Base-by-base conservation (phyloP, 2,113 vertebrate species). In the Gopherus flavomarginatus region DNA sequence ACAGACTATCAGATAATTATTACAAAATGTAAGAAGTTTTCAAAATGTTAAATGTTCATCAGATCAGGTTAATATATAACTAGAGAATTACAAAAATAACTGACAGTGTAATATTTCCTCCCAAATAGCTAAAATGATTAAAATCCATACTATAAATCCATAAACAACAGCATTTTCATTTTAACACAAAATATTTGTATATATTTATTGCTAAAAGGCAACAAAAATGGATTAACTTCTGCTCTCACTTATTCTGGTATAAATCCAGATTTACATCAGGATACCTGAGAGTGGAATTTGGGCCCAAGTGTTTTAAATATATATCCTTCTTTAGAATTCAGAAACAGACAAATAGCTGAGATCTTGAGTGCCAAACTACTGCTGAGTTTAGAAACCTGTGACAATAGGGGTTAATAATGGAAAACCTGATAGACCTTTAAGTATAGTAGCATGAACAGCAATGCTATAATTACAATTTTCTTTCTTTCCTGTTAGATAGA, bases 391-490 rank as follows among this genome's bases (percentile, higher is more conserved):
- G 96, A 97, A 98, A 98, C 44, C 86, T 93, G 77, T 92, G 86
- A 97, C 93, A 98, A 97, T 93, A 96, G 89, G 88, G 77, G 95
- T 97, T 98, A 97, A 97, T 96, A 92, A 87, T 94, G 88, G 90
- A 97, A 98, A 97, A 93, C 50, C 65, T 87, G 93, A 87, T 91
- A 97, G 89, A 90, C 53, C 83, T 97, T 31, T 94, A 85, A 53
- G 88, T 94, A 96, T 91, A 97, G 94, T 93, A 98, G 91, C 96
- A 91, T 16, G 90, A 97, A 89, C 81, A 95, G 91, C 6, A 0
- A 77, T 95, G 54, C 94, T 95, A 92, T 97, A 98, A 98, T 98
- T 98, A 92, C 87, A 95, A 94, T 97, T 98, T 98, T 96, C 96
- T 97, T 97, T 98, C 85, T 93, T 94, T 90, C 24, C 44, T 95